Conservation (phyloP, 92 coral and sea anemone species). For the Montipora capitata region DNA sequence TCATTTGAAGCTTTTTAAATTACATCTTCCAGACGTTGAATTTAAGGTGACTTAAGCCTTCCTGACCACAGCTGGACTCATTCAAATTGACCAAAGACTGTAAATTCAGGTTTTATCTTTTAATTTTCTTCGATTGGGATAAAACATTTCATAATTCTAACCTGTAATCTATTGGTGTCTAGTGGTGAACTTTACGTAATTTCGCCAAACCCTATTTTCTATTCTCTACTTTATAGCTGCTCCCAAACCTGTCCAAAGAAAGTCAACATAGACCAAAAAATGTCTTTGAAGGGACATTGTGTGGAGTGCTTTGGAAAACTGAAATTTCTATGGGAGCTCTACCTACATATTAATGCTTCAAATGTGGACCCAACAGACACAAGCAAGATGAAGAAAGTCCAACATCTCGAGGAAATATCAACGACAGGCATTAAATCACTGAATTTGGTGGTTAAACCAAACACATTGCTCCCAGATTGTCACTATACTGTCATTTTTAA, state of each 20-base stretch:
- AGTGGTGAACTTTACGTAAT: too few relatives aligned
- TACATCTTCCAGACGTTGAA: too few relatives aligned
- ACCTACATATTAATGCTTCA: constrained; percentile 16
- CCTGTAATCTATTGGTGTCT: too few relatives aligned
- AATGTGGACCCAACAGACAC: constrained; percentile 48
- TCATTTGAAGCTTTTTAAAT: too few relatives aligned
- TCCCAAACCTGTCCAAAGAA: constrained; percentile 66
- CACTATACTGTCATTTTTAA: constrained; percentile 63
- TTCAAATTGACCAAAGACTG: too few relatives aligned
- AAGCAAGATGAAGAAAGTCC: constrained; percentile 21
- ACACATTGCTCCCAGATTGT: constrained; percentile 28
- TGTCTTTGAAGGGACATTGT: constrained; percentile 72
- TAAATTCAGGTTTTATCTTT: too few relatives aligned
- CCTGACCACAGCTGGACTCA: too few relatives aligned
- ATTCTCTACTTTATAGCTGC: constrained; percentile 64
- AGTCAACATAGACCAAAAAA: constrained; percentile 79
- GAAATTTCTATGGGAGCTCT: constrained; percentile 73
- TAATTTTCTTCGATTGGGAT: too few relatives aligned
- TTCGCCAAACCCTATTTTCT: not conserved
- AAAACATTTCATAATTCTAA: too few relatives aligned
- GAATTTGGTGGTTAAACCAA: constrained; percentile 66
- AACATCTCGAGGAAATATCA: constrained; percentile 36
- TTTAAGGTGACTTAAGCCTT: too few relatives aligned
- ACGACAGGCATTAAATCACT: constrained; percentile 51
- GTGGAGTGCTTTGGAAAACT: constrained; percentile 70